Evolutionary conservation across 2,113 vertebrate genomes (phyloP), one percentile per base, ranked within the genome.

Genomic region (Eolophus roseicapilla): DNA sequence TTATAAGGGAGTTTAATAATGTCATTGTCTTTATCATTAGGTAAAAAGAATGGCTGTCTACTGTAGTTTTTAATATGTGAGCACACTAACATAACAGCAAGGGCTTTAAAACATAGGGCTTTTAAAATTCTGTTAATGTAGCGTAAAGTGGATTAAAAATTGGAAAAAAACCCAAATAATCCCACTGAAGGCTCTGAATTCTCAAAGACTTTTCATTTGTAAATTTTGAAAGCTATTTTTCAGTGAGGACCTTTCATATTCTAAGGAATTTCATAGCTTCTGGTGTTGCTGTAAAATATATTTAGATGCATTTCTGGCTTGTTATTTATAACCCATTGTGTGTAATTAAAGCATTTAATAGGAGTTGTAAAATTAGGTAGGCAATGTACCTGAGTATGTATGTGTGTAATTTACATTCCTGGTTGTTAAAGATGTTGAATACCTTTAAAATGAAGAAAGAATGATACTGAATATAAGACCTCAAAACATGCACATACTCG

Each of bases 331-430:
- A 43, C 10, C 8, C 50, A 86, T 77, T 95, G 44, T 39, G 50
- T 92, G n/a, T 77, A 97, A 96, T 96, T 97, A 95, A 96, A 95
- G 33, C 29, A 90, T 93, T 95, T 92, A 94, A 75, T 88, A 93
- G 52, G 37, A 43, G 41, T 46, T 92, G 73, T 91, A 95, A 96
- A 96, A 96, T 96, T 96, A 97, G 91, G 47, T 37, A 88, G 50
- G 70, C 49, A 93, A 82, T 16, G 47, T 74, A 85, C 55, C 17
- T n/a, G 57, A 82, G 17, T 82, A 53, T 71, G 6, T 79, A 39
- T 86, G 24, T 73, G 39, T 94, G 43, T 95, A 95, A 96, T 96
- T 96, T 97, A 94, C 19, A 83, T 95, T 67, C 50, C 76, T 80
- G 37, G 37, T 86, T 90, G 18, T 64, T 93, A 97, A 83, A 3